A percentile compares a stretch with the other conserved stretches of the same genome.
These are phyloP conservation scores for Acronicta alni DNA, from an alignment of 2,888 invertebrate genomes.

Conservation along the genomic window DNA sequence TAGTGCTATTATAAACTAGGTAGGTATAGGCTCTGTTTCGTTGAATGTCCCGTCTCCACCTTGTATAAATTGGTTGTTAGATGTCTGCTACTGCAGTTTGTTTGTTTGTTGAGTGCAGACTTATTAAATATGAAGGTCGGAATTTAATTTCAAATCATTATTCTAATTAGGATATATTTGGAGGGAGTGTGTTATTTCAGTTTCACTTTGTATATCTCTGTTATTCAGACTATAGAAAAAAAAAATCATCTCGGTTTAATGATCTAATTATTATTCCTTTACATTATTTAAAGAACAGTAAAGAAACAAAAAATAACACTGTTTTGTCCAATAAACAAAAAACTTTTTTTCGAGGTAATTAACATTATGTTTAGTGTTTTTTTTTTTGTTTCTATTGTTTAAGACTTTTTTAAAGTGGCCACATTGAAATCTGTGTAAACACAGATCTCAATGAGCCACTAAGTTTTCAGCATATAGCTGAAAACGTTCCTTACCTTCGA, in stretches of 20 bases:
- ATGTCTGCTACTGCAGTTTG: no score
- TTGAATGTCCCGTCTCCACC: no score
- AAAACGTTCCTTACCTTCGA: conserved; percentile 96
- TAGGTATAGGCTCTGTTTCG: no score
- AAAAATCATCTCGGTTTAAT: conserved; percentile 15
- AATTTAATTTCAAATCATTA: no score
- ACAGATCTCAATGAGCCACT: conserved; percentile 80
- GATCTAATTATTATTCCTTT: conserved; percentile 50
- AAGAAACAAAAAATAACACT: conserved; percentile 44
- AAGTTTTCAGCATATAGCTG: conserved; percentile 48
- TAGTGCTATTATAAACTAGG: no score
- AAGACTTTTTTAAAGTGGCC: conserved; percentile 62
- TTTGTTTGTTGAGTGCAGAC: no score
- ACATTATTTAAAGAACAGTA: conserved; percentile 30
- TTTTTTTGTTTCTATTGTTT: conserved; percentile 43
- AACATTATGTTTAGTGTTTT: neutral
- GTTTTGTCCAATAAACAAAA: neutral
- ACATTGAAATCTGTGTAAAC: conserved; percentile 71
- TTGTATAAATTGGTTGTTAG: no score
- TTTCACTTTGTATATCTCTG: conserved; percentile 7
- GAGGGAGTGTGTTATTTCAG: neutral
- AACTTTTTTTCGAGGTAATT: no score
- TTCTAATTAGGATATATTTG: no score
- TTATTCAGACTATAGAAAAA: conserved; percentile 20
- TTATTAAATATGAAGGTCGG: no score